These are phyloP conservation scores for Potamilus streckersoni DNA, from an alignment of 1,140 invertebrate species.

Conservation along the genomic window DNA sequence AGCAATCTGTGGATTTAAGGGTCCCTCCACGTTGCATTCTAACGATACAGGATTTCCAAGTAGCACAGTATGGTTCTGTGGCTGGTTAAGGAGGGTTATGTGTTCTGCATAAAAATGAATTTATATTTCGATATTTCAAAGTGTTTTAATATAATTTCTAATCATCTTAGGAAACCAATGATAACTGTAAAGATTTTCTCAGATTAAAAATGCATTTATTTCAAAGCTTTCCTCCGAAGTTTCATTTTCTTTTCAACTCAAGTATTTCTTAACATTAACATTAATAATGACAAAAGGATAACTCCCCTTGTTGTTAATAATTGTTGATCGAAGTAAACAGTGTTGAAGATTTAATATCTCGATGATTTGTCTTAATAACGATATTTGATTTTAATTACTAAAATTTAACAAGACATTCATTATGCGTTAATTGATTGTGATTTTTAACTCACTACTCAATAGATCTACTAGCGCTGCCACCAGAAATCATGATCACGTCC, in stretches of 20 bases:
- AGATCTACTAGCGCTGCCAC: neutral
- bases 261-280: too few species aligned
- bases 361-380: too few species aligned
- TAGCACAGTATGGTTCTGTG: conserved; percentile 27
- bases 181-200: neutral
- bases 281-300: too few species aligned
- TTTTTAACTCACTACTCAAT: neutral
- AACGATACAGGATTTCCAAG: conserved; percentile 21
- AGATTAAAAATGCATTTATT: too few species aligned
- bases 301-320: too few species aligned
- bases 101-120: conserved; percentile 21
- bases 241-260: too few species aligned
- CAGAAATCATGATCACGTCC: neutral
- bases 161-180: neutral
- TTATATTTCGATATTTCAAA: neutral
- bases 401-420: too few species aligned
- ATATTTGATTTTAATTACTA: too few species aligned
- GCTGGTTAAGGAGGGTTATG: conserved; percentile 10
- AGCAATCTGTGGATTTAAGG: conserved; percentile 14
- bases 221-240: too few species aligned
- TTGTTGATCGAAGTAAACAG: too few species aligned
- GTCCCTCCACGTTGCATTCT: conserved; percentile 30
- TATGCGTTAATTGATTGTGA: too few species aligned
- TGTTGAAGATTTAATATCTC: too few species aligned
- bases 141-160: neutral